Conservation (phyloP, 2,113 vertebrate species). For the Microcebus tavaratra region DNA sequence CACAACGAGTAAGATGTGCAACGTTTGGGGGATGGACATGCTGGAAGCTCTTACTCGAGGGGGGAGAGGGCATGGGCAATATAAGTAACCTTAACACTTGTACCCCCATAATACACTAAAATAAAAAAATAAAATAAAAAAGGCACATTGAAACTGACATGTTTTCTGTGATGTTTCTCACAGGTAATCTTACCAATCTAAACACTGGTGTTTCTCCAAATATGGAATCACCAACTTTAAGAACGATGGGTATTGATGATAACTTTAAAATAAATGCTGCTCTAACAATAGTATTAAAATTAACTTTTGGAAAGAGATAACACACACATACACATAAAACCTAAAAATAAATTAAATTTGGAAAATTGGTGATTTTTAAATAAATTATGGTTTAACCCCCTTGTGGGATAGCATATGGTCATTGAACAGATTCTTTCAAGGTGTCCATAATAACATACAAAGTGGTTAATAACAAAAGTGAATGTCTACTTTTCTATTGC, state of each 20-base stretch:
- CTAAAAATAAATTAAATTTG: conserved; percentile 4
- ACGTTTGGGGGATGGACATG: too few relatives aligned
- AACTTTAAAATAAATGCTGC: not conserved
- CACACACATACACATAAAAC: not conserved
- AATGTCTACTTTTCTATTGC: not conserved
- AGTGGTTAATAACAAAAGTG: not conserved
- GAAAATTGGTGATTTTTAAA: not conserved
- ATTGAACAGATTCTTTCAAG: not conserved
- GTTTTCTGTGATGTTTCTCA: not conserved
- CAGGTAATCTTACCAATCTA: not conserved
- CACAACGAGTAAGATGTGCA: too few relatives aligned
- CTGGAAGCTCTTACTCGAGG: too few relatives aligned
- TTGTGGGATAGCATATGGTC: not conserved
- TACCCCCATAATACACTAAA: too few relatives aligned
- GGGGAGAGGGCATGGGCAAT: too few relatives aligned
- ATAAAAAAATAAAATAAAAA: not conserved
- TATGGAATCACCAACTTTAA: not conserved
- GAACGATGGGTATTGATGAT: not conserved
- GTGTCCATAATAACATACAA: not conserved
- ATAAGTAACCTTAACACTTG: too few relatives aligned
- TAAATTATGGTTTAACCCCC: not conserved
- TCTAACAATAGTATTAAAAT: not conserved
- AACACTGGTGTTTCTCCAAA: not conserved
- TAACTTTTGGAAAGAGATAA: not conserved
- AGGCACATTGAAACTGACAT: not conserved